Conservation (phyloP, 2,888 invertebrate species). For the Archaeoteleia sp. region DNA sequence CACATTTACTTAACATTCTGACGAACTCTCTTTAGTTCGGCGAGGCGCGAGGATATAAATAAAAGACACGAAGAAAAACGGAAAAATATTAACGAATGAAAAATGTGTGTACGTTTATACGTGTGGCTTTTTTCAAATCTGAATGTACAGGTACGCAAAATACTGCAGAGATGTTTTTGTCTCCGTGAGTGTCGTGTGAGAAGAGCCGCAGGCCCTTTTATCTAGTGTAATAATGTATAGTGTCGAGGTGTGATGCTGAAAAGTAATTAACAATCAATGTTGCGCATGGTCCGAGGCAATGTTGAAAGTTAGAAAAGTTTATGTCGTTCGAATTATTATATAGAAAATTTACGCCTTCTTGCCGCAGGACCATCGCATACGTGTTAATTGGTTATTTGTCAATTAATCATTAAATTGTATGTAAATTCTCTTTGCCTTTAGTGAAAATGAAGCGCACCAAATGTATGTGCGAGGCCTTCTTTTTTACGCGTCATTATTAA, state of each 20-base stretch:
- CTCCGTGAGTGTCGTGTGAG: constrained; percentile 36
- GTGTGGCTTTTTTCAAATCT: constrained; percentile 49
- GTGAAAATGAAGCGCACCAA: constrained; percentile 18
- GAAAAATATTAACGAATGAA: constrained; percentile 13
- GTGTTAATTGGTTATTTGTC: constrained; percentile 72
- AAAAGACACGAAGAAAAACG: constrained; percentile 6
- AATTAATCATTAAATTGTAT: constrained; percentile 71
- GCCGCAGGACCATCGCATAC: constrained; percentile 66
- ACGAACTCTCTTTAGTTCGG: constrained; percentile 20
- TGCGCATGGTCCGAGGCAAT: constrained; percentile 68
- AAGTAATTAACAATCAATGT: constrained; percentile 72
- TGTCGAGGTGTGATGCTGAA: constrained; percentile 49
- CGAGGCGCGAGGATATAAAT: background rate
- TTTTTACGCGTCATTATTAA: too few species aligned
- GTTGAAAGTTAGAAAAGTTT: constrained; percentile 71
- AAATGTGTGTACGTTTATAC: constrained; percentile 41
- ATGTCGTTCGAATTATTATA: constrained; percentile 67
- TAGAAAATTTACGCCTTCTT: constrained; percentile 69
- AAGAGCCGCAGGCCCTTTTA: constrained; percentile 19
- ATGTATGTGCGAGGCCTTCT: constrained; percentile 8
- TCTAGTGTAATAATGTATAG: constrained; percentile 49
- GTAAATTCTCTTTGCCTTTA: constrained; percentile 52
- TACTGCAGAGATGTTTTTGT: constrained; percentile 42
- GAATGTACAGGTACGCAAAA: constrained; percentile 50
- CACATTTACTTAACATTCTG: too few species aligned